These are phyloP conservation scores for Climacteris rufus DNA, from an alignment of 2,113 vertebrate species.

Conservation along the genomic window DNA sequence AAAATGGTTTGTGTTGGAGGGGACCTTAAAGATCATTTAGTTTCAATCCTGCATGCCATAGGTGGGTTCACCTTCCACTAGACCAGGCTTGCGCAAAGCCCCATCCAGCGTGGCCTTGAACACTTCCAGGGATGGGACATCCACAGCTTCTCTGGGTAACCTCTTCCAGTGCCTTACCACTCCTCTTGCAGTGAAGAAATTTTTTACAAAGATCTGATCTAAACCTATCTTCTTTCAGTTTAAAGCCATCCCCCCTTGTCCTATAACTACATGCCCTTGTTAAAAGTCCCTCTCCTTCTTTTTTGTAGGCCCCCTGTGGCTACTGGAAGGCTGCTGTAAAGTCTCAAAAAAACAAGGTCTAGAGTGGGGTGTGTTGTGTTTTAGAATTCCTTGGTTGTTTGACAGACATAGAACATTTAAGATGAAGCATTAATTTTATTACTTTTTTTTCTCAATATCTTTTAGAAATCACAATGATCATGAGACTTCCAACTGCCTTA, in stretches of 20 bases:
- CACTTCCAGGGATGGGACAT: background rate
- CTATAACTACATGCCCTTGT: accelerated
- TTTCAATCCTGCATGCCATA: background rate
- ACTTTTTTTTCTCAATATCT: background rate
- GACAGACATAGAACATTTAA: background rate
- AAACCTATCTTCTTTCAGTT: background rate
- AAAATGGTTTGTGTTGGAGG: background rate
- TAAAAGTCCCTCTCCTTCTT: background rate
- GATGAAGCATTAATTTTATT: background rate
- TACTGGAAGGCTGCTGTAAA: background rate
- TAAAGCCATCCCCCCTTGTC: background rate
- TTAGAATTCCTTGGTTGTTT: background rate
- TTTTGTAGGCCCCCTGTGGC: background rate
- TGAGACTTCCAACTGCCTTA: background rate
- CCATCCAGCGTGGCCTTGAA: background rate
- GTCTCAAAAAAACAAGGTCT: background rate
- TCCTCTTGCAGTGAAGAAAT: background rate
- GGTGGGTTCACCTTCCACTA: accelerated
- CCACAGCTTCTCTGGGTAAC: background rate
- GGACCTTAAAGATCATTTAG: background rate
- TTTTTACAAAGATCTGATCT: background rate
- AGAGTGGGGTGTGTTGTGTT: accelerated
- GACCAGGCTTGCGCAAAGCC: background rate
- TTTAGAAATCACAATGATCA: background rate
- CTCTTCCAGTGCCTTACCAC: background rate